phyloP scores from a whole-genome alignment of 2,888 invertebrate genomes.

The Tanypteryx hageni region DNA sequence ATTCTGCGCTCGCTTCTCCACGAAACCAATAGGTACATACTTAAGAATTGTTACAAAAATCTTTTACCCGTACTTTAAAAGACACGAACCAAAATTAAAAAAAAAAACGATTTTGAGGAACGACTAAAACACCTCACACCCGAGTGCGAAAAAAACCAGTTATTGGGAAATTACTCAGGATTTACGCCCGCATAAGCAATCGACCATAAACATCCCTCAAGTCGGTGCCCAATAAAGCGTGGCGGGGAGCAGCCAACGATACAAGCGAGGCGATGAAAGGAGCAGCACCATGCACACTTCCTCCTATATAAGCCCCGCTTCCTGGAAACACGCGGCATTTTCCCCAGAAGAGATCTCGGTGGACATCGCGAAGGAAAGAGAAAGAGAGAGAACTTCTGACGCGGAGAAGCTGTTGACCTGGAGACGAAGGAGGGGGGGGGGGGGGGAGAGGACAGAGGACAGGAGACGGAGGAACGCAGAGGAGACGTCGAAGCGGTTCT shows the following conservation, averaged over 20 bases:
- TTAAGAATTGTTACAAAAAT: too few species aligned
- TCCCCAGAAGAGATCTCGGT: not conserved
- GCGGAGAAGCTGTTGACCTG: not conserved
- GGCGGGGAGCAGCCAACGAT: not conserved
- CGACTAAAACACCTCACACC: not conserved
- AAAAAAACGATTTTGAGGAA: not conserved
- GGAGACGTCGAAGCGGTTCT: not conserved
- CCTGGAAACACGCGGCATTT: not conserved
- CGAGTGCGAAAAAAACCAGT: not conserved
- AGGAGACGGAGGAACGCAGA: not conserved
- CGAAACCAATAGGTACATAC: too few species aligned
- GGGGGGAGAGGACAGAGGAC: not conserved
- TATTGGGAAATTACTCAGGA: not conserved
- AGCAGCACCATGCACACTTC: not conserved
- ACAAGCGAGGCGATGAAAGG: not conserved
- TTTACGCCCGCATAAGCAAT: not conserved
- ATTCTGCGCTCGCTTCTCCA: too few species aligned
- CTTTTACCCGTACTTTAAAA: not conserved
- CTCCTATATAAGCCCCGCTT: not conserved
- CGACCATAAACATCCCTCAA: not conserved
- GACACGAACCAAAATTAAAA: not conserved
- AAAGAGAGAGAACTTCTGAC: not conserved
- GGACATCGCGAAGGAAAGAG: not conserved
- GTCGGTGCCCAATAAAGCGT: not conserved
- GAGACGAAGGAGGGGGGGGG: not conserved